Conservation (phyloP, 2,113 vertebrate genomes). For the Labeo catla region DNA sequence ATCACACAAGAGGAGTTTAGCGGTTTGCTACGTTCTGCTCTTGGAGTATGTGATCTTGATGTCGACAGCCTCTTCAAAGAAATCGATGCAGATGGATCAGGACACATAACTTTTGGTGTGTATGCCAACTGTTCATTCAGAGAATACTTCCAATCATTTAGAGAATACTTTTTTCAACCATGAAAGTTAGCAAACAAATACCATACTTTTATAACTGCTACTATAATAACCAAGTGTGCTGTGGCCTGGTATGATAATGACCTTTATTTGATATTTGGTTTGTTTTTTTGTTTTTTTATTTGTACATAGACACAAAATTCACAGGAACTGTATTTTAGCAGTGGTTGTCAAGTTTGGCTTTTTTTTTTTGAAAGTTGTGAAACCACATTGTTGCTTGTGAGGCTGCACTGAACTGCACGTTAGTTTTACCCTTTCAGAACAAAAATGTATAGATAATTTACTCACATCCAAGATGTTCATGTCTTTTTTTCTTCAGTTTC, state of each 20-base stretch:
- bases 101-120: constrained; percentile 89
- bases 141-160: neutral
- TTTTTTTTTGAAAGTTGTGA: neutral
- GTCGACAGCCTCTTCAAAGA: constrained; percentile 88
- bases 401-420: neutral
- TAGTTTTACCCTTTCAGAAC: too few relatives aligned
- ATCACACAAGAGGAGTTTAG: constrained; percentile 89
- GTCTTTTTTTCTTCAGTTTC: too few relatives aligned
- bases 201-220: neutral
- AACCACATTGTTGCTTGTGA: neutral
- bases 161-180: neutral
- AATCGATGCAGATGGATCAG: constrained; percentile 84
- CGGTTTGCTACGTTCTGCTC: constrained; percentile 84
- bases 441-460: too few relatives aligned
- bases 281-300: neutral
- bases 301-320: neutral
- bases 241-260: neutral
- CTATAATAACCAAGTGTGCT: neutral
- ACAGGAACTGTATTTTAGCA: neutral
- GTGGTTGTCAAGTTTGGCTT: neutral
- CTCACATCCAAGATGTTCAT: too few relatives aligned
- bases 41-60: constrained; percentile 87
- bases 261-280: neutral
- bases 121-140: constrained; percentile 32
- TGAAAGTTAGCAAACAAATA: neutral